Percentiles rank a stretch among this genome's conserved stretches.
Conservation (phyloP, 2,888 invertebrate species). For the Blastobasis adustella region DNA sequence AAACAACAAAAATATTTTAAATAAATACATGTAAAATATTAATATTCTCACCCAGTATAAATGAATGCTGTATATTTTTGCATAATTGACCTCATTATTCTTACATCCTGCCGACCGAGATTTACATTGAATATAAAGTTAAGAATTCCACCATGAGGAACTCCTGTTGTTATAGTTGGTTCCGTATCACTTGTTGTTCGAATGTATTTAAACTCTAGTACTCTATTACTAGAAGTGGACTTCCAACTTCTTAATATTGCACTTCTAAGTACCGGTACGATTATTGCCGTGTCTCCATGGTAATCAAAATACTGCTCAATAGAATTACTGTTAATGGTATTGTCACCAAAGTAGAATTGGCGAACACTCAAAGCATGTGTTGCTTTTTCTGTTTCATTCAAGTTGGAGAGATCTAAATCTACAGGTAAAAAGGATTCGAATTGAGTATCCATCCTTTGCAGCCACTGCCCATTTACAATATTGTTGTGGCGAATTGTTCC, state of each 20-base stretch:
- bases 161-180: constrained; percentile 43
- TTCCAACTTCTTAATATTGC: constrained; percentile 42
- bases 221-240: constrained; percentile 36
- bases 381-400: constrained; percentile 22
- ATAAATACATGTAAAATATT: background rate
- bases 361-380: constrained; percentile 20
- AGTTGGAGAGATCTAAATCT: constrained; percentile 35
- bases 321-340: constrained; percentile 32
- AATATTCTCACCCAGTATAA: constrained; percentile 39
- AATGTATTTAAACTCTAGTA: constrained; percentile 47
- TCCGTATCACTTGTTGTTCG: constrained; percentile 46
- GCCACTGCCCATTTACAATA: constrained; percentile 36
- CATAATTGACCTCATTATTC: constrained; percentile 29
- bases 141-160: constrained; percentile 46
- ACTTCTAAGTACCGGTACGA: constrained; percentile 43
- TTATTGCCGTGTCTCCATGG: constrained; percentile 48
- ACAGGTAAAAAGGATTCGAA: constrained; percentile 51
- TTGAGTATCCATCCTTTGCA: constrained; percentile 43
- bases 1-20: too few relatives aligned
- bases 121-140: constrained; percentile 52
- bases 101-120: constrained; percentile 27
- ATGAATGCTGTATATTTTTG: constrained; percentile 40
- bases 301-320: constrained; percentile 54
- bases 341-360: constrained; percentile 43
- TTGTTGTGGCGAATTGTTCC: constrained; percentile 49